Conservation (phyloP, 2,888 invertebrate genomes). For the Tetanocera ferruginea region DNA sequence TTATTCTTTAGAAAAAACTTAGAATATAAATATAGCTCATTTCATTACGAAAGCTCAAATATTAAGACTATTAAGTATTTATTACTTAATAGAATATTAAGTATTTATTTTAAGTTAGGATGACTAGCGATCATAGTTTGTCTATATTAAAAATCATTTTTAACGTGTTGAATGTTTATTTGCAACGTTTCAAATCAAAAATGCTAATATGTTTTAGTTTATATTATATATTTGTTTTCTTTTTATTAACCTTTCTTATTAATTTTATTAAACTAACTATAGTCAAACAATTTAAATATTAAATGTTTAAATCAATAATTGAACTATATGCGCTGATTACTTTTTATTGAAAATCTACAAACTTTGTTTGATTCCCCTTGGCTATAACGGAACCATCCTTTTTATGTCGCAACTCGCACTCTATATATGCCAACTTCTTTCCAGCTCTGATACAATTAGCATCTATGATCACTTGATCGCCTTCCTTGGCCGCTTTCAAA, state of each 20-base stretch:
- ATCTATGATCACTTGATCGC: conserved; percentile 84
- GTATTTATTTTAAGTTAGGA: too few species aligned
- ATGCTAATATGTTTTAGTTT: too few species aligned
- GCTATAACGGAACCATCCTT: conserved; percentile 81
- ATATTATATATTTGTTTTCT: too few species aligned
- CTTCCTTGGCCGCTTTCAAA: conserved; percentile 80
- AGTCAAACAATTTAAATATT: background rate
- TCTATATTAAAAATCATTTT: too few species aligned
- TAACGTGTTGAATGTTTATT: too few species aligned
- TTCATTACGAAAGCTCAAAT: too few species aligned
- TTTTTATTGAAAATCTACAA: conserved; percentile 64
- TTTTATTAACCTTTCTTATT: background rate
- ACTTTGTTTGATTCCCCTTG: conserved; percentile 89
- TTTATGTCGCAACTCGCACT: conserved; percentile 84
- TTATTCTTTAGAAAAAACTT: too few species aligned
- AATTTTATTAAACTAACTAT: background rate
- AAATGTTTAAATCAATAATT: background rate
- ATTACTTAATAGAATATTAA: too few species aligned
- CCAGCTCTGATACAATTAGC: conserved; percentile 84
- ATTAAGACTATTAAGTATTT: too few species aligned
- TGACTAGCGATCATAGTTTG: too few species aligned
- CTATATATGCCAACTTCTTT: conserved; percentile 84
- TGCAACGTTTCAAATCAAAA: too few species aligned
- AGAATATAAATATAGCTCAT: too few species aligned
- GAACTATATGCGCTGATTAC: background rate